phyloP scores from a whole-genome alignment of 30 jellyfish, hydroid and myxozoan species.

The Cassiopea xamachana region DNA sequence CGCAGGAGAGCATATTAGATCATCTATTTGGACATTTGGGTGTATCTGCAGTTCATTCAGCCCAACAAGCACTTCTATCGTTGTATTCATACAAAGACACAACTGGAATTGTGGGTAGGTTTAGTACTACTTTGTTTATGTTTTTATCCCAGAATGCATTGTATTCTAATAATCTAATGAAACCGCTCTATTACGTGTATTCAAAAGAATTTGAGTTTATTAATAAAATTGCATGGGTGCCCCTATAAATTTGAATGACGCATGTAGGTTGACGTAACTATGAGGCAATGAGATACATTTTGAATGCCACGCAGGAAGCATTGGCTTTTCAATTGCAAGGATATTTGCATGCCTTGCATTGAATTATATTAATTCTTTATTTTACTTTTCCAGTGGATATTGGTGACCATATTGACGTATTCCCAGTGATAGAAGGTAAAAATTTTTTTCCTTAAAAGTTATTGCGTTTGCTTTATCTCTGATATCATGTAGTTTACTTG shows the following conservation, averaged over 20 bases:
- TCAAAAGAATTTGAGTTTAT: too few relatives aligned
- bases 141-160: background rate
- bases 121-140: background rate
- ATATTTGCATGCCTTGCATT: too few relatives aligned
- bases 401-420: constrained; percentile 95
- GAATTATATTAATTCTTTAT: too few relatives aligned
- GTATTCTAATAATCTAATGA: background rate
- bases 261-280: too few relatives aligned
- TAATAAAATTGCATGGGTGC: too few relatives aligned
- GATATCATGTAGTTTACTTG: background rate
- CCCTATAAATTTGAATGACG: too few relatives aligned
- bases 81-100: constrained; percentile 85
- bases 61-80: constrained; percentile 84
- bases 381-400: constrained; percentile 91
- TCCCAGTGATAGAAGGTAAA: constrained; percentile 95
- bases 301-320: too few relatives aligned
- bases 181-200: too few relatives aligned
- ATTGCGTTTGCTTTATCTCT: background rate
- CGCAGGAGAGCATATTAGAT: constrained; percentile 75
- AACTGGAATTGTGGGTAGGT: constrained; percentile 87
- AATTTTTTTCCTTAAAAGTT: background rate
- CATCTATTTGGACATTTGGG: constrained; percentile 85
- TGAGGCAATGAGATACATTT: too few relatives aligned
- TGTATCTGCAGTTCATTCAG: constrained; percentile 77
- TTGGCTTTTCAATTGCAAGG: too few relatives aligned